Evolutionary conservation across 2,797 vertebrate species (phyloP).

Genomic region (Amazona ochrocephala): DNA sequence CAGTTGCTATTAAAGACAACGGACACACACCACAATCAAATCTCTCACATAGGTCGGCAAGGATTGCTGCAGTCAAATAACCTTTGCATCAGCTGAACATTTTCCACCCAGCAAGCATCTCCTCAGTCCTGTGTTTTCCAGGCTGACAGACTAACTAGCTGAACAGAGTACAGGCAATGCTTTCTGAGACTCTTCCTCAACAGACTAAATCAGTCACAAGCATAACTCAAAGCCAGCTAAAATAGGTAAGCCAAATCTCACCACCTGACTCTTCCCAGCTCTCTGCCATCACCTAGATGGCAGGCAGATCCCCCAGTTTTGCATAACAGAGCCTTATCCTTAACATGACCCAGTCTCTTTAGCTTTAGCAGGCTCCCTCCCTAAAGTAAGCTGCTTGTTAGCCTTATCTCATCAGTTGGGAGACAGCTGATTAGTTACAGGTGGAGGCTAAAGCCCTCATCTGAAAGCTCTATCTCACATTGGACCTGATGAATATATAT

Average conservation of each 20-base stretch:
- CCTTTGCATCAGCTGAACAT: not conserved
- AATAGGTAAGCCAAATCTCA: not conserved
- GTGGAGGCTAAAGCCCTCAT: constrained; percentile 4
- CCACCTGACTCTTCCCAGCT: not conserved
- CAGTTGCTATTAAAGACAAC: not conserved
- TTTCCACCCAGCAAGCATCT: not conserved
- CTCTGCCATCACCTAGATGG: not conserved
- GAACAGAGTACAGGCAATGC: not conserved
- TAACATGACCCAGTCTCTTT: not conserved
- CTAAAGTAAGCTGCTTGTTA: constrained; percentile 65
- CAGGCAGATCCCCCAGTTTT: not conserved
- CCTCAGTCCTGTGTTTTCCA: not conserved
- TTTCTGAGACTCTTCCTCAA: not conserved
- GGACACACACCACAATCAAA: not conserved
- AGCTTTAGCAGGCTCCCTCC: not conserved
- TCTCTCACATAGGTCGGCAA: not conserved
- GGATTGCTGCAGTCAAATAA: not conserved
- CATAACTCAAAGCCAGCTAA: not conserved
- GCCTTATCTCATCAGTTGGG: constrained; percentile 52
- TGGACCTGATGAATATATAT: not conserved
- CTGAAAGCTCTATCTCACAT: not conserved
- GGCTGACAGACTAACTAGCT: not conserved
- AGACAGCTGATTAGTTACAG: constrained; percentile 51
- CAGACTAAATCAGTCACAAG: not conserved
- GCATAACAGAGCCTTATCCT: constrained; percentile 13